A percentile compares a stretch with the other conserved stretches of the same genome.
Evolutionary conservation across 2,113 vertebrate genomes (phyloP).

Genomic region (Melanocharis versteri): DNA sequence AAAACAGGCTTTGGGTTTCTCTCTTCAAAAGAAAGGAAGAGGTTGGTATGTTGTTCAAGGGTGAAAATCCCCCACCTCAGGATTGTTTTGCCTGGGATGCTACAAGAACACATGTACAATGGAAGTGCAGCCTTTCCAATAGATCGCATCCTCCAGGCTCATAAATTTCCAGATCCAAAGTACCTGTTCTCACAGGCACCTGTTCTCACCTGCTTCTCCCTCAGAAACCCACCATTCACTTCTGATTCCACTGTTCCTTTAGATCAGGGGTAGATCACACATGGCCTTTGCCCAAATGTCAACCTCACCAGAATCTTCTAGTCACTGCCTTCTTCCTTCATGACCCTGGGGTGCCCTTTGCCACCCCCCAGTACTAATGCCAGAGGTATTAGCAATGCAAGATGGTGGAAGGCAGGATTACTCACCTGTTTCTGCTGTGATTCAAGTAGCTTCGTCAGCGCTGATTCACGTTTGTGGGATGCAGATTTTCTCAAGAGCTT

Average conservation of each 20-base stretch:
- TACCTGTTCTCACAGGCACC: not conserved
- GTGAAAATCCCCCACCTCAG: not conserved
- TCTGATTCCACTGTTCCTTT: not conserved
- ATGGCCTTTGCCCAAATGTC: not conserved
- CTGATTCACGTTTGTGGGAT: slow-evolving; percentile 9
- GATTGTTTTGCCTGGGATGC: not conserved
- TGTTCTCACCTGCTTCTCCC: not conserved
- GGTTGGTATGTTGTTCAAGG: not conserved
- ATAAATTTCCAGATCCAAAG: not conserved
- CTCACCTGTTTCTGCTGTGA: not conserved
- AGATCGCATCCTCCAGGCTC: not conserved
- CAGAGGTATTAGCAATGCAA: not conserved
- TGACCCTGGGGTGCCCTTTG: not conserved
- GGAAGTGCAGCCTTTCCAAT: not conserved
- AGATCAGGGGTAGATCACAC: not conserved
- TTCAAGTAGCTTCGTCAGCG: not conserved
- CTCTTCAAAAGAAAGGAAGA: not conserved
- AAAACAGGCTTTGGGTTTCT: not conserved
- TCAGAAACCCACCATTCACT: not conserved
- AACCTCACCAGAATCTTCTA: not conserved
- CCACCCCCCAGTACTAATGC: not conserved
- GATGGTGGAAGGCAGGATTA: not conserved
- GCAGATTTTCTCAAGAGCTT: not conserved
- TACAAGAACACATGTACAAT: not conserved
- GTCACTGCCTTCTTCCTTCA: not conserved